Evolutionary conservation across 2,113 vertebrate genomes (phyloP).

Genomic region (Notarius quadriscutis): DNA sequence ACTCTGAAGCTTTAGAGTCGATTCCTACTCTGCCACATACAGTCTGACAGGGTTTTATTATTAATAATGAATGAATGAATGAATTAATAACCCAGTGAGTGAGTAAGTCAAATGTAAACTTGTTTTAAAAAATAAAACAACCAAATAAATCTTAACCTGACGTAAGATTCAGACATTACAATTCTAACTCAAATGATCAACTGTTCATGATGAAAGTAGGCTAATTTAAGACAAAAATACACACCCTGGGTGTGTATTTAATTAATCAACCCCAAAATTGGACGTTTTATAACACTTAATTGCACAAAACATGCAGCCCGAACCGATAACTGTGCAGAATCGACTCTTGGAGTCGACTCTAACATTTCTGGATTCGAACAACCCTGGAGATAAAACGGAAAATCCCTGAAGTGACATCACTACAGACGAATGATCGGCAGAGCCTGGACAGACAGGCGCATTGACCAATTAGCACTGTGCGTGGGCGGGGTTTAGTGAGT

Average conservation of each 20-base stretch:
- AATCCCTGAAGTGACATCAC: slow-evolving; percentile 62
- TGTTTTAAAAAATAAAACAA: neutral
- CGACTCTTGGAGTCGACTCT: neutral
- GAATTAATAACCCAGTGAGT: no score
- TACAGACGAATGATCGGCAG: slow-evolving; percentile 54
- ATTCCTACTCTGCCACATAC: neutral
- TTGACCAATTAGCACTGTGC: slow-evolving; percentile 43
- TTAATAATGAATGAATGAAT: no score
- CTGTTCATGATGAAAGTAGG: neutral
- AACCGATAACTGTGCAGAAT: neutral
- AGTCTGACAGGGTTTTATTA: neutral
- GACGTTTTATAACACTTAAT: neutral
- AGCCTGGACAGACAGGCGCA: slow-evolving; percentile 47
- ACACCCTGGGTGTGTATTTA: neutral
- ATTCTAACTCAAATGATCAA: neutral
- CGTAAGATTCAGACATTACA: neutral
- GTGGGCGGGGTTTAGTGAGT: neutral
- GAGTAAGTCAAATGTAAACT: no score
- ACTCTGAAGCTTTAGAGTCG: neutral
- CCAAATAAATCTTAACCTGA: neutral
- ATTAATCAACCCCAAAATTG: neutral
- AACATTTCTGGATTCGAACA: slow-evolving; percentile 23
- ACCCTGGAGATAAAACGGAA: slow-evolving; percentile 29
- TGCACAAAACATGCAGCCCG: neutral
- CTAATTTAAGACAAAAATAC: neutral